Conservation (phyloP, 1,140 invertebrate species). For the Oreohelix idahoensis region DNA sequence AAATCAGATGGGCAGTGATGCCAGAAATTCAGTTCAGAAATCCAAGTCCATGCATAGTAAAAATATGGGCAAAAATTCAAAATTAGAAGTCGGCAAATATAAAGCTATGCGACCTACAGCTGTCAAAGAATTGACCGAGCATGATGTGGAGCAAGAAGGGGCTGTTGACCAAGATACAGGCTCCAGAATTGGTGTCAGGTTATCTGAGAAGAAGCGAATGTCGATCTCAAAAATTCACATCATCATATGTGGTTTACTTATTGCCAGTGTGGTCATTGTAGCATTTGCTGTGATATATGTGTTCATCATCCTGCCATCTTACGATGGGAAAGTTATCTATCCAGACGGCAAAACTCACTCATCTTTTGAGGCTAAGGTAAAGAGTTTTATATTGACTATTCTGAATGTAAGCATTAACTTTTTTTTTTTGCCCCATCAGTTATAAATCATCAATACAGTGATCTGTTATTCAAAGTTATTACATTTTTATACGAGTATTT, state of each 20-base stretch:
- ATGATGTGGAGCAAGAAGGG: not conserved
- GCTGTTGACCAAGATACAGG: not conserved
- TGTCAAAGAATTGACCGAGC: not conserved
- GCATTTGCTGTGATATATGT: conserved; percentile 36
- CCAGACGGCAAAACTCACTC: not conserved
- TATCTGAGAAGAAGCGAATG: not conserved
- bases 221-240: conserved; percentile 23
- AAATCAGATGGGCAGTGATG: not conserved
- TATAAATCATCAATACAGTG: too few species aligned
- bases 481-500: too few species aligned
- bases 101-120: not conserved
- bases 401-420: too few species aligned
- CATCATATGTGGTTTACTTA: conserved; percentile 28
- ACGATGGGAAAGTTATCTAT: conserved; percentile 2
- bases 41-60: not conserved
- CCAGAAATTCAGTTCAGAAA: not conserved
- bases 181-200: conserved; percentile 46
- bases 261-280: conserved; percentile 14
- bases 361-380: not conserved
- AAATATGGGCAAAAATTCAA: not conserved
- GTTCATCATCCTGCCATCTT: conserved; percentile 39
- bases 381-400: not conserved
- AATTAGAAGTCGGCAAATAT: not conserved
- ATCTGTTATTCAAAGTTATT: too few species aligned
- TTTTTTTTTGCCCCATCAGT: too few species aligned